Percentiles rank a stretch among this genome's conserved stretches.
Conservation (phyloP, 2,888 invertebrate species). For the Ophion costatus region DNA sequence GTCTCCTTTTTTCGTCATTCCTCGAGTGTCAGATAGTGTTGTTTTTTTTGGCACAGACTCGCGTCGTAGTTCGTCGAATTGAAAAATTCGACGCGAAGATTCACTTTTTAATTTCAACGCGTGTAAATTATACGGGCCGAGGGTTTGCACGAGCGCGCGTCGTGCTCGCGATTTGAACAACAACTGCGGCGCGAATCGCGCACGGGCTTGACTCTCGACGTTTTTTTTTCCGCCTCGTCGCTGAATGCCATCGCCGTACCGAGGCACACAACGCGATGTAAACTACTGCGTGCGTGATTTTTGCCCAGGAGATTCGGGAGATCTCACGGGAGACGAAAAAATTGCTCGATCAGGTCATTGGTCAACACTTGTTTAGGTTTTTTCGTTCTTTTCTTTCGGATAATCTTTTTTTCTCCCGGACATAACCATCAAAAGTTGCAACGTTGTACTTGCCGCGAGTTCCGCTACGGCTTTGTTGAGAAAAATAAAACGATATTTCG, state of each 20-base stretch:
- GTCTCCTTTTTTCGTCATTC: neutral
- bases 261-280: neutral
- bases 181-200: neutral
- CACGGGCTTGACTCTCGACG: no score
- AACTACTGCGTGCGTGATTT: neutral
- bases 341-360: neutral
- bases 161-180: neutral
- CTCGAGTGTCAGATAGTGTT: neutral
- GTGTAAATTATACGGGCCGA: neutral
- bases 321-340: neutral
- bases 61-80: no score
- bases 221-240: neutral
- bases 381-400: neutral
- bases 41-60: no score
- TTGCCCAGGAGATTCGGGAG: neutral
- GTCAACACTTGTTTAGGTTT: neutral
- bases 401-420: neutral
- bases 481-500: neutral
- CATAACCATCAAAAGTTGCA: neutral
- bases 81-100: neutral
- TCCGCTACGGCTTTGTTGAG: neutral
- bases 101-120: neutral
- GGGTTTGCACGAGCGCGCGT: neutral
- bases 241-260: neutral
- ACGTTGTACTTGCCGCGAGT: neutral